phyloP scores from a whole-genome alignment of 2,888 invertebrate species.

The Colletes collaris region DNA sequence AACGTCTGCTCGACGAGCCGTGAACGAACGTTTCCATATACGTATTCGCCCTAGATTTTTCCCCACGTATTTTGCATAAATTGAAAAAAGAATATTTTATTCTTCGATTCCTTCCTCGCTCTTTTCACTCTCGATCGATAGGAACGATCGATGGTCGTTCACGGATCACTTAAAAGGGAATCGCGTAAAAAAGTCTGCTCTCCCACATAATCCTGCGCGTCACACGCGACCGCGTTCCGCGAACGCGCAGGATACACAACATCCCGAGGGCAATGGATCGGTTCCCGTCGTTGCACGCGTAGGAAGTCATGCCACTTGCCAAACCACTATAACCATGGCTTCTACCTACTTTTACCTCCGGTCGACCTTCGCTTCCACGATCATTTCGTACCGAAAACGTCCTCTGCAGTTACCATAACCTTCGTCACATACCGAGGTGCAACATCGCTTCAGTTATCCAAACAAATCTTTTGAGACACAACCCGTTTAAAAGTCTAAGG shows the following conservation, averaged over 20 bases:
- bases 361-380: slow-evolving; percentile 54
- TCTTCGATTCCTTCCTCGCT: too few relatives aligned
- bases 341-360: slow-evolving; percentile 65
- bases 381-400: slow-evolving; percentile 2
- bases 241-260: slow-evolving; percentile 27
- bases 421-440: too few relatives aligned
- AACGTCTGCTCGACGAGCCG: too few relatives aligned
- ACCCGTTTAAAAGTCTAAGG: too few relatives aligned
- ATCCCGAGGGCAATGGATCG: slow-evolving; percentile 49
- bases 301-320: slow-evolving; percentile 64
- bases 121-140: too few relatives aligned
- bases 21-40: too few relatives aligned
- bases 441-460: too few relatives aligned
- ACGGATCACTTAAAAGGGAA: slow-evolving; percentile 36
- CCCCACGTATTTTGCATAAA: too few relatives aligned
- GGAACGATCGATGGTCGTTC: not conserved
- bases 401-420: too few relatives aligned
- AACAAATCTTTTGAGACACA: too few relatives aligned
- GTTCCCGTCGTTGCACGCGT: slow-evolving; percentile 38
- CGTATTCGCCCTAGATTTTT: too few relatives aligned
- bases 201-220: slow-evolving; percentile 33
- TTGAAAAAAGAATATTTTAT: too few relatives aligned
- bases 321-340: slow-evolving; percentile 22
- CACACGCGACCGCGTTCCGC: slow-evolving; percentile 47
- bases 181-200: slow-evolving; percentile 15